Conservation (phyloP, 2,113 vertebrate species). For the Varanus salvator region DNA sequence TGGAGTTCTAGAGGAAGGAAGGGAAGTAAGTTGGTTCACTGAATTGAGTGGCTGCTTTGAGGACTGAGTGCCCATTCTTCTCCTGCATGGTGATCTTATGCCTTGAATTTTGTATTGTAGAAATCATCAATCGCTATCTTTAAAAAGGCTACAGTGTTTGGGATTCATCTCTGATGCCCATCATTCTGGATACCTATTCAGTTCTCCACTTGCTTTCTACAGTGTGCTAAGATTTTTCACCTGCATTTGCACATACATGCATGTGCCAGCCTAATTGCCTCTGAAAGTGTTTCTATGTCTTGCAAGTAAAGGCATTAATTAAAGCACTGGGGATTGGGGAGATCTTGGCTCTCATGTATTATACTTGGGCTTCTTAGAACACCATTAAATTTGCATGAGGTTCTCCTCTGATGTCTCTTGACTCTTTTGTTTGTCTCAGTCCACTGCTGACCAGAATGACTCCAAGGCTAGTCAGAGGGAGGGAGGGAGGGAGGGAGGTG, state of each 20-base stretch:
- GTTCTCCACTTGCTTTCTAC: constrained; percentile 5
- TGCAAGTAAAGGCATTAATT: constrained; percentile 54
- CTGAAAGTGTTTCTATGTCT: constrained; percentile 50
- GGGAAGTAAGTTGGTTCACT: not conserved
- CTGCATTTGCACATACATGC: not conserved
- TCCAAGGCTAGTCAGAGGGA: constrained; percentile 36
- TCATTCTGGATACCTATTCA: not conserved
- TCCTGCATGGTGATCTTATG: too few relatives aligned
- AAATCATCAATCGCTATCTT: not conserved
- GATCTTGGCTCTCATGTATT: constrained; percentile 71
- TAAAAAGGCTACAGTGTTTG: not conserved
- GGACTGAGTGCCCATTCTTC: not conserved
- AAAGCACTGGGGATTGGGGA: constrained; percentile 38
- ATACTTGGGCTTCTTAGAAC: constrained; percentile 73
- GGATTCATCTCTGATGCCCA: not conserved
- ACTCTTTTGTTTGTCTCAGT: constrained; percentile 74
- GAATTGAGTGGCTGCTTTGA: not conserved
- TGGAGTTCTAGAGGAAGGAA: not conserved
- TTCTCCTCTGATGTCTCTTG: constrained; percentile 69
- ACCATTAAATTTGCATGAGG: constrained; percentile 76
- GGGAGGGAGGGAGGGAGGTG: constrained; percentile 25
- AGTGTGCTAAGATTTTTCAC: not conserved
- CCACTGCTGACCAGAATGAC: constrained; percentile 73
- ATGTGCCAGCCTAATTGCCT: constrained; percentile 44
- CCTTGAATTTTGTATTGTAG: not conserved